Base-by-base conservation (phyloP, 2,113 vertebrate genomes). In the Megaceryle torquata region DNA sequence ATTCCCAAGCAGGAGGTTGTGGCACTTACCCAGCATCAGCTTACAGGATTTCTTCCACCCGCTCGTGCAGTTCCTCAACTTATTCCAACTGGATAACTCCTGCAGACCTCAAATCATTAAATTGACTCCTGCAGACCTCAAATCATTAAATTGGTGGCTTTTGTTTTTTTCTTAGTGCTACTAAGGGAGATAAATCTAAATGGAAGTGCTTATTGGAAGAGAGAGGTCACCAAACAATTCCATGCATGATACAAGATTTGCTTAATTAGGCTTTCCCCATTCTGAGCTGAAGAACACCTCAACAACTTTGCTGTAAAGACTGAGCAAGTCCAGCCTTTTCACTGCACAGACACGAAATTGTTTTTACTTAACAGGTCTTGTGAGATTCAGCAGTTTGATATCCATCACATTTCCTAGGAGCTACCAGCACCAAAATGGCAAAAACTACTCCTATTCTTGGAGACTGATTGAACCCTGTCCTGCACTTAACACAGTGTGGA, bases 381-480 rank as follows among this genome's bases (percentile, higher is more conserved):
- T 22, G 77, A 93, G 60, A 75, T 24, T 28, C 64, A 67, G 74
- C 57, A 50, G 19, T 91, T 78, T 53, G 3, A 15, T n/a, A 88
- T 57, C n/a, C 48, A 65, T 68, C 71, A 60, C 22, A 82, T 70
- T 86, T 56, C 69, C 70, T 59, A 51, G 53, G 59, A 57, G 78
- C 91, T 93, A 83, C 81, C 92, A 95, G 81, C 90, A 93, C 57
- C 25, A 68, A 65, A 68, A 95, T 43, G 88, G 91, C 81, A 97
- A 94, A 96, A 95, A 28, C 57, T n/a, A 19, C 82, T 92, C 94
- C 85, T 95, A 16, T 67, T 93, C 91, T 86, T 86, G 56, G 85
- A 91, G 75, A 72, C 37, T 31, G 80, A 86, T 57, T 77, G 91
- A 96, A 82, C 80, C 77, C 87, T 53, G 72, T 68, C 96, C 86